Evolutionary conservation across 30 jellyfish, hydroid and myxozoan species (phyloP), one percentile per base, ranked within the genome.

Genomic region (Hydractinia echinata): DNA sequence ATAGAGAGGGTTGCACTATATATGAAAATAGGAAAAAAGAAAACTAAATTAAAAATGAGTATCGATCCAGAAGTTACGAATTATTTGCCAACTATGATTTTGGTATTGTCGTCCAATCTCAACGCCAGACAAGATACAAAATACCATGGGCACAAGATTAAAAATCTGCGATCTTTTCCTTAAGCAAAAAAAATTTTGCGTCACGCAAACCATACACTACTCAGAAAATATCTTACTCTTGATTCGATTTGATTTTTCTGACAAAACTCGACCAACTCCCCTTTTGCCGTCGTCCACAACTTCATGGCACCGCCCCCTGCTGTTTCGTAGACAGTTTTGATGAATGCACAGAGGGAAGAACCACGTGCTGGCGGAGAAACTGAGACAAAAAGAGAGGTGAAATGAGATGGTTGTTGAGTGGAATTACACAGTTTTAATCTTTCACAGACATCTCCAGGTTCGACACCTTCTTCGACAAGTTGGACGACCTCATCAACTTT

Each of bases 221-320:
- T 11, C 15, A 58, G 19, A 58, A 58, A 58, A 11, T 16, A 58
- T 64, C 39, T 6, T 64, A 64, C 74, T 64, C 4, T 64, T 7
- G 69, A 13, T 58, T 16, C 19, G 15, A 64, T 64, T 44, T 64
- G 19, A 51, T 64, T 64, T 51, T 64, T 51, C 39, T 64, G 19
- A 13, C 74, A 64, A 64, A 64, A 64, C 9, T n/a, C 10, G 51
- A 64, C 39, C 74, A 64, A 4, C 18, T 64, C 16, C 39, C 16
- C 74, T 64, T 64, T 64, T 44, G 74, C 39, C 39, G 74, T n/a
- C 19, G 19, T 64, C 74, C 74, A 64, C 39, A 64, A 64, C 10
- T 64, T 64, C 74, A 64, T 13, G 74, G 74, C 39, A n/a, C 39
- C 39, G 51, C 19, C 10, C 19, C 19, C 74, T 7, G 19, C 74